A percentile compares a stretch with the other conserved stretches of the same genome.
Conservation (phyloP, 1,140 invertebrate species). For the Drosophila quadrilineata region DNA sequence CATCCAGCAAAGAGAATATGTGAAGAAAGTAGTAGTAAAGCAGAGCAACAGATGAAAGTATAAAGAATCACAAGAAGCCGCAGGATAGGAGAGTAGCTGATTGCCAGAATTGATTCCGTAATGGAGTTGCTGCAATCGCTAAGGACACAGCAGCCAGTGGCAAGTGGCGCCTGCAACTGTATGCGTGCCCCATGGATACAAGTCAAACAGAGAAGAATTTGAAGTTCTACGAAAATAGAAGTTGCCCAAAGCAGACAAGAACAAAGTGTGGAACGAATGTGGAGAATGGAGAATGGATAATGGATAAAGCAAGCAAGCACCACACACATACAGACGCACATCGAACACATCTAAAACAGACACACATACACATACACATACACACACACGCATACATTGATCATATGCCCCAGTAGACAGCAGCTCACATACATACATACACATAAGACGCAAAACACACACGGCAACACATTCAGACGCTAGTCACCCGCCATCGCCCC, state of each 20-base stretch:
- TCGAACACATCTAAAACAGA: slow-evolving; percentile 13
- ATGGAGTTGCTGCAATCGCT: neutral
- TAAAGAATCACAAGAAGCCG: slow-evolving; percentile 26
- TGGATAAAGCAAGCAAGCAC: slow-evolving; percentile 21
- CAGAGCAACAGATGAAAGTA: slow-evolving; percentile 3
- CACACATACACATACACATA: slow-evolving; percentile 5
- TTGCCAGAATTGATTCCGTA: neutral
- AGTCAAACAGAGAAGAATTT: no score
- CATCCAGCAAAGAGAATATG: no score
- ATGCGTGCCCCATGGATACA: slow-evolving; percentile 36
- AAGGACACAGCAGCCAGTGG: slow-evolving; percentile 17
- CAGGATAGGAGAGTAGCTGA: slow-evolving; percentile 24
- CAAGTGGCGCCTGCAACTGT: slow-evolving; percentile 29
- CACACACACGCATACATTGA: slow-evolving; percentile 10
- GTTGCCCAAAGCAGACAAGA: slow-evolving; percentile 43
- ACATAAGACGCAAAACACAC: no score
- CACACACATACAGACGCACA: slow-evolving; percentile 7
- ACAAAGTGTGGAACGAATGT: slow-evolving; percentile 35
- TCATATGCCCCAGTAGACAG: slow-evolving; percentile 43
- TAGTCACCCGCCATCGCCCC: no score
- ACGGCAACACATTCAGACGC: no score
- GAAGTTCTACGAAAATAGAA: slow-evolving; percentile 26
- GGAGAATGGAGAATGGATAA: neutral
- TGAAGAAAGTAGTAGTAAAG: no score
- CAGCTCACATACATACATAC: slow-evolving; percentile 1